phyloP scores from a whole-genome alignment of 2,113 vertebrate genomes.

The Poeciliopsis prolifica region DNA sequence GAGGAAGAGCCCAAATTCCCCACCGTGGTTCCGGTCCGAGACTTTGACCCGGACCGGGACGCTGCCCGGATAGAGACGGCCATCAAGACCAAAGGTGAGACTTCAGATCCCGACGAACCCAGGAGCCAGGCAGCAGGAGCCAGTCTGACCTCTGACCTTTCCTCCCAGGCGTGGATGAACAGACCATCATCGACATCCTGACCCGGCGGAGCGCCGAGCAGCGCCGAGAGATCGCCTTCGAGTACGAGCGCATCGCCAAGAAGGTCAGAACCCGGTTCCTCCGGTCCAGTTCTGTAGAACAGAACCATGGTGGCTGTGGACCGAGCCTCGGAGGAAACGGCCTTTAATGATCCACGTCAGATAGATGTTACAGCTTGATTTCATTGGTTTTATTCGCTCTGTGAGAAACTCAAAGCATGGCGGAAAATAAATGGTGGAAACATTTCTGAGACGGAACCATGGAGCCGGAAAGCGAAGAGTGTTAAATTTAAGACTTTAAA shows the following conservation, averaged over 20 bases:
- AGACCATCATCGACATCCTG: conserved; percentile 92
- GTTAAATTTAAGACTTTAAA: too few species aligned
- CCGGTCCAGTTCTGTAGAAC: too few species aligned
- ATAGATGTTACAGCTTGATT: too few species aligned
- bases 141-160: neutral
- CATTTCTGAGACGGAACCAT: too few species aligned
- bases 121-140: neutral
- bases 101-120: neutral
- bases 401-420: too few species aligned
- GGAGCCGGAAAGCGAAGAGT: too few species aligned
- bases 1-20: conserved; percentile 71
- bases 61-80: conserved; percentile 89
- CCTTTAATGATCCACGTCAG: too few species aligned
- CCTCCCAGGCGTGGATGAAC: conserved; percentile 90
- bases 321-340: too few species aligned
- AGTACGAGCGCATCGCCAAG: conserved; percentile 89
- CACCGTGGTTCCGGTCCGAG: conserved; percentile 71
- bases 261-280: conserved; percentile 80
- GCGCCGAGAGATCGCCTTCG: conserved; percentile 91
- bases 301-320: neutral
- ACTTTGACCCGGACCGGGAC: conserved; percentile 90
- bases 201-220: conserved; percentile 91
- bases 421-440: too few species aligned
- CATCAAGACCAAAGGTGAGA: conserved; percentile 94
- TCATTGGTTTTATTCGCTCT: too few species aligned